These are phyloP conservation scores for Ypsolopha sequella DNA, from an alignment of 2,888 invertebrate species.

Conservation along the genomic window DNA sequence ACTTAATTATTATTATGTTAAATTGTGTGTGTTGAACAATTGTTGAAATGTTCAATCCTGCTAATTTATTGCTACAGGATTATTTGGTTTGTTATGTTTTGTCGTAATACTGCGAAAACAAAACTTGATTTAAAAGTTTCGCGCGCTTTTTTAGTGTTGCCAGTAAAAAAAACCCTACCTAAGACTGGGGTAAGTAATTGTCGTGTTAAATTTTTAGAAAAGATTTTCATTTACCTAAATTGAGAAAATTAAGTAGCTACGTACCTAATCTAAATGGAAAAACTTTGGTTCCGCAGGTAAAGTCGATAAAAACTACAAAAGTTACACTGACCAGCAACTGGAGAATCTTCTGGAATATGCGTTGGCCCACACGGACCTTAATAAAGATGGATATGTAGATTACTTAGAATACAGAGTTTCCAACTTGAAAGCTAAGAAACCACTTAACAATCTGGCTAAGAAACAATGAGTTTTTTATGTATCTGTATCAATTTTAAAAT, in stretches of 20 bases:
- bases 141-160: constrained; percentile 7
- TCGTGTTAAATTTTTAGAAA: neutral
- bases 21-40: too few relatives aligned
- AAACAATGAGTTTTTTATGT: neutral
- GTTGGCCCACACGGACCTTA: constrained; percentile 74
- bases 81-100: too few relatives aligned
- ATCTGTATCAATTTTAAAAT: neutral
- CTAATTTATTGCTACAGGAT: too few relatives aligned
- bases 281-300: constrained; percentile 33
- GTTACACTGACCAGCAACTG: constrained; percentile 67
- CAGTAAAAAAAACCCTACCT: constrained; percentile 21
- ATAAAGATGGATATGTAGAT: constrained; percentile 82
- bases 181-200: constrained; percentile 31
- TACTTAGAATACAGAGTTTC: constrained; percentile 70
- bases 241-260: too few relatives aligned
- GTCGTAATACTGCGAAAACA: too few relatives aligned
- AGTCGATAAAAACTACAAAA: constrained; percentile 34
- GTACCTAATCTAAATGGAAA: too few relatives aligned
- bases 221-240: neutral
- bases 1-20: too few relatives aligned
- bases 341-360: constrained; percentile 72
- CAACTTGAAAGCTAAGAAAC: constrained; percentile 28
- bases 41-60: too few relatives aligned
- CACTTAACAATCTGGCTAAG: constrained; percentile 2
- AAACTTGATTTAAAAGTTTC: neutral